These are phyloP conservation scores for Perca schrenkii DNA, from an alignment of 2,113 vertebrate species.

Conservation along the genomic window DNA sequence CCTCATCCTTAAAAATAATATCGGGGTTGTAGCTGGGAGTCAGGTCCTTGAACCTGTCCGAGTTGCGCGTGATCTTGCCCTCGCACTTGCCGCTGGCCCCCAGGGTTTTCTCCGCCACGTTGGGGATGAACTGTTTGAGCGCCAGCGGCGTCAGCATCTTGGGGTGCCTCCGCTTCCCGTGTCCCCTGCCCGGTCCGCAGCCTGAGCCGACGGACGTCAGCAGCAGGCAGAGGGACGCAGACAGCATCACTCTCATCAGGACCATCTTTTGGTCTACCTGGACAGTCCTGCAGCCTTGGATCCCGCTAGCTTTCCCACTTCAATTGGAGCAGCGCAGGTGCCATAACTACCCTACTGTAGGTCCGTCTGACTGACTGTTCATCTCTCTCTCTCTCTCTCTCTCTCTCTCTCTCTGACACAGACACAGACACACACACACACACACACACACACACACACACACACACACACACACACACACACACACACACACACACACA, in stretches of 20 bases:
- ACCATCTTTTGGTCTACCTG: constrained; percentile 2
- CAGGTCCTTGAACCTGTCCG: constrained; percentile 18
- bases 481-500: background rate
- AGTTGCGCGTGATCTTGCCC: constrained; percentile 14
- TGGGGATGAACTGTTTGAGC: constrained; percentile 2
- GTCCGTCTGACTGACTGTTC: background rate
- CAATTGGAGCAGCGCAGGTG: background rate
- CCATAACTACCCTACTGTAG: background rate
- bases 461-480: background rate
- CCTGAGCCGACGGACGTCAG: constrained; percentile 78
- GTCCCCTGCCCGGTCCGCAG: background rate
- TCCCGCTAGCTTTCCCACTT: background rate
- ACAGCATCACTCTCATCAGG: constrained; percentile 40
- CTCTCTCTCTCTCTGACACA: background rate
- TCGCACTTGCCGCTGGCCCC: constrained; percentile 15
- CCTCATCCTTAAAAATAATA: constrained; percentile 10
- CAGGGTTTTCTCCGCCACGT: constrained; percentile 10
- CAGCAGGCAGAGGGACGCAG: constrained; percentile 80
- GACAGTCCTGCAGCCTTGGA: background rate
- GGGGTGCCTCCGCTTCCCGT: constrained; percentile 15
- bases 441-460: background rate
- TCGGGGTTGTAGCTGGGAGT: constrained; percentile 10
- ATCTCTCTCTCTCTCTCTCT: constrained; percentile 4
- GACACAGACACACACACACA: background rate
- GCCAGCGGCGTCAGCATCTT: constrained; percentile 12